Evolutionary conservation across 1,140 invertebrate species (phyloP), one percentile per base, ranked within the genome.

Genomic region (Bombus cullumanus): DNA sequence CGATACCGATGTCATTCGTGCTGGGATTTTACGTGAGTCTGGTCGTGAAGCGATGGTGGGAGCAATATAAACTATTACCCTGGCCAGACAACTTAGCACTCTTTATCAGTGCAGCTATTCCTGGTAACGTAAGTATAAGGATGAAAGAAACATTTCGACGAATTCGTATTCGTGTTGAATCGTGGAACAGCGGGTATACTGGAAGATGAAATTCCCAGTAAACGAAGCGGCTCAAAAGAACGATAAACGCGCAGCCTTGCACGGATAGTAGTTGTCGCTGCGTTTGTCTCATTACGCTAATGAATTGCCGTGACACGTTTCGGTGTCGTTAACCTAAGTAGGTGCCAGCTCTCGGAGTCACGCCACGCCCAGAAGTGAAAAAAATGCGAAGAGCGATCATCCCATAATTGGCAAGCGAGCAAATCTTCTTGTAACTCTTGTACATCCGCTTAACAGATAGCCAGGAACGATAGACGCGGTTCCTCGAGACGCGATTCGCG

Each of bases 1-100:
- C 97, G 64, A 98, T 98, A 94, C 98, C 98, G 31, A 98, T 99
- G 97, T 98, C 98, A 22, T 99, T 99, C 95, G 98, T 99, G 25
- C 96, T 99, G 79, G 98, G 98, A 87, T 99, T 99, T 96, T 99
- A 99, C 95, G 98, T 99, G 66, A 98, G 97, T 88, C 96, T 99
- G 85, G 97, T 99, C 41, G 98, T 99, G 75, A 98, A 97, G 91
- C 96, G 98, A 92, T 99, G 98, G 98, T 98, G 98, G 98, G 98
- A 98, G 91, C 98, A 98, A 92, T 98, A 98, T 95, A 96, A 97
- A 95, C 95, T 98, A 89, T 95, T 99, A 84, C 98, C 98, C 34
- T 98, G 98, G 98, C 98, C 98, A 1, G 98, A 99, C 94, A 98
- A 98, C 79, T 95, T 98, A 81, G 98, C 98, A 4, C 96, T 98